These are phyloP conservation scores for Pristionchus exspectatus DNA, from an alignment of 2,888 invertebrate genomes.

Conservation along the genomic window DNA sequence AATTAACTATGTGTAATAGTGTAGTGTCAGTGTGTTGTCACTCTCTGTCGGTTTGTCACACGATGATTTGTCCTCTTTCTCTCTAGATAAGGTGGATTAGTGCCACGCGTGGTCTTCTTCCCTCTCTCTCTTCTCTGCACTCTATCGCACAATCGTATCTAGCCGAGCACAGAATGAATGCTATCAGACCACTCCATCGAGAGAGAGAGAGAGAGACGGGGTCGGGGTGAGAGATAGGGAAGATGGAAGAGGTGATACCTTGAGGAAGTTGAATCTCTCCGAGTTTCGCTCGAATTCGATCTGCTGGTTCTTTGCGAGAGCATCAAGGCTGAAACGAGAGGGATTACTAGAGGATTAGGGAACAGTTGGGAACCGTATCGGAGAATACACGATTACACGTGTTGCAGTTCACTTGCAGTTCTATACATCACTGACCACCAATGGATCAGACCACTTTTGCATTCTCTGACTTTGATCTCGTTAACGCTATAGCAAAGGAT, in stretches of 20 bases:
- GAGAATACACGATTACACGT: background rate
- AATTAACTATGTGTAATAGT: background rate
- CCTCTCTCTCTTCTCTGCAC: background rate
- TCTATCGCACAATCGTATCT: constrained; percentile 15
- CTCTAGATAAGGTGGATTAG: background rate
- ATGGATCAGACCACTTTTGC: background rate
- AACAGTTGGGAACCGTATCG: background rate
- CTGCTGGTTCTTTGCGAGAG: constrained; percentile 92
- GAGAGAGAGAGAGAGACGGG: constrained; percentile 24
- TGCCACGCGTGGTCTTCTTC: background rate
- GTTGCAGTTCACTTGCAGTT: background rate
- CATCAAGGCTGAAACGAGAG: constrained; percentile 86
- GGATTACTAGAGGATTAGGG: background rate
- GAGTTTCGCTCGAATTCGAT: constrained; percentile 95
- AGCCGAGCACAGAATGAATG: constrained; percentile 16
- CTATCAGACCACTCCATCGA: constrained; percentile 43
- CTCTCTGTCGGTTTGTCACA: background rate
- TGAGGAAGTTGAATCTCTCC: constrained; percentile 95
- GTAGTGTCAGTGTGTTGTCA: constrained; percentile 11
- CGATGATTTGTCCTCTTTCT: background rate
- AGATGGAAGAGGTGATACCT: constrained; percentile 83
- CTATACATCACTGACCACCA: background rate
- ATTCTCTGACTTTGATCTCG: background rate
- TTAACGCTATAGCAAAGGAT: background rate
- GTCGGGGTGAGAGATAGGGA: background rate